A percentile compares a stretch with the other conserved stretches of the same genome.
Conservation (phyloP, 1,140 invertebrate species). For the Heliconius hermathena region DNA sequence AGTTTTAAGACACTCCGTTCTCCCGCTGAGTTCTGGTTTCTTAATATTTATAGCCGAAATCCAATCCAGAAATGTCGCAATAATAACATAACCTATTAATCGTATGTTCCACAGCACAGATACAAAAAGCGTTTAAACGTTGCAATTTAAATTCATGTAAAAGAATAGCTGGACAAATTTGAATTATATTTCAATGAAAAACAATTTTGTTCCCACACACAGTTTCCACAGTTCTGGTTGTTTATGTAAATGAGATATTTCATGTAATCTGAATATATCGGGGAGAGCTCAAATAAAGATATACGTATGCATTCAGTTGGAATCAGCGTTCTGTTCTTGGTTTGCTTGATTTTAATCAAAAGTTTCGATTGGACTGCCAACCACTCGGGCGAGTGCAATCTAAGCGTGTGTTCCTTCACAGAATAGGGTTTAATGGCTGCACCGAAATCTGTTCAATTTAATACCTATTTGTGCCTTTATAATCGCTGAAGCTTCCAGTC, state of each 20-base stretch:
- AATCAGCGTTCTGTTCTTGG: constrained; percentile 61
- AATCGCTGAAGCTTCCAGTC: constrained; percentile 46
- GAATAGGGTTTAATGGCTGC: constrained; percentile 61
- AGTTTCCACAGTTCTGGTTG: constrained; percentile 9
- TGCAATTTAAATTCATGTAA: constrained; percentile 6
- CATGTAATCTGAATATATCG: constrained; percentile 65
- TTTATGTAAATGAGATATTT: constrained; percentile 28
- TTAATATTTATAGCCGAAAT: constrained; percentile 60
- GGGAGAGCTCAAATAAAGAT: constrained; percentile 76
- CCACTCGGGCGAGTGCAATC: constrained; percentile 65
- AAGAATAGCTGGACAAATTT: not conserved
- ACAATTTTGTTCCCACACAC: constrained; percentile 1
- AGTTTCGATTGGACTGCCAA: constrained; percentile 76
- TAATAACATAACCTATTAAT: not conserved
- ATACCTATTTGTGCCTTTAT: constrained; percentile 68
- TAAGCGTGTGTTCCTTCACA: constrained; percentile 55
- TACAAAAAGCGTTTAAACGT: not conserved
- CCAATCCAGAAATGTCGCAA: constrained; percentile 27
- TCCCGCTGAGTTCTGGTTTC: too few species aligned
- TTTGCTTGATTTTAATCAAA: constrained; percentile 82
- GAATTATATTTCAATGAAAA: constrained; percentile 13
- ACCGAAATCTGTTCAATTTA: constrained; percentile 66
- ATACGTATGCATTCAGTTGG: constrained; percentile 55
- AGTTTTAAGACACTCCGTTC: too few species aligned
- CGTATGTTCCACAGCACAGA: not conserved